Evolutionary conservation across 1,140 invertebrate species (phyloP).

Genomic region (Berghia stephanieae): DNA sequence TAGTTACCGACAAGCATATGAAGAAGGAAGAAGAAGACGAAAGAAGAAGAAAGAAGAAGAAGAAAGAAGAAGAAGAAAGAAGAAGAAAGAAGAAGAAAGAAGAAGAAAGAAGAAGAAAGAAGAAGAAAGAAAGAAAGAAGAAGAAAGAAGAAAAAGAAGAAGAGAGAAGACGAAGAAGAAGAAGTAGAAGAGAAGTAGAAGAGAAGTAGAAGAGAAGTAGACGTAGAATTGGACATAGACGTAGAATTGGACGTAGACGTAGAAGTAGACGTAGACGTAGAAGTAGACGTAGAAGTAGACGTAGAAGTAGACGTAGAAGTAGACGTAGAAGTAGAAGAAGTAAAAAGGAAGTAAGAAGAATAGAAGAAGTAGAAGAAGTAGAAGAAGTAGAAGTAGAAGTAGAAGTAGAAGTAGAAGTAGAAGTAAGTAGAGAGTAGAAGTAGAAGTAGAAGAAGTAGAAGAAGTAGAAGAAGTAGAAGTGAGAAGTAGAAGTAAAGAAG

Average conservation of each 20-base stretch:
- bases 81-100: slow-evolving; percentile 9
- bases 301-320: not conserved
- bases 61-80: slow-evolving; percentile 4
- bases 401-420: slow-evolving; percentile 15
- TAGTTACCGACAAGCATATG: not conserved
- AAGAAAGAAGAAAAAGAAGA: not conserved
- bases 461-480: slow-evolving; percentile 4
- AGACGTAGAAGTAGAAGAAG: not conserved
- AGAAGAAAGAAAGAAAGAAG: not conserved
- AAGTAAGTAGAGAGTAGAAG: no score
- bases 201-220: not conserved
- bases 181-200: not conserved
- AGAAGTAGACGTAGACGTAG: not conserved
- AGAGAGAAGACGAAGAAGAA: slow-evolving; percentile 2
- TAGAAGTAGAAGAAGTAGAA: not conserved
- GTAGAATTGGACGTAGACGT: not conserved
- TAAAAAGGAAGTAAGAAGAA: not conserved
- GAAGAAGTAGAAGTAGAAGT: not conserved
- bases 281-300: not conserved
- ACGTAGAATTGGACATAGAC: not conserved
- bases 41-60: not conserved
- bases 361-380: not conserved
- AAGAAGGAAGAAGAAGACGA: not conserved
- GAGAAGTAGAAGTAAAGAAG: not conserved
- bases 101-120: slow-evolving; percentile 4